These are phyloP conservation scores for Benthosema pterotum DNA, from an alignment of 2,797 vertebrate species.

Conservation along the genomic window DNA sequence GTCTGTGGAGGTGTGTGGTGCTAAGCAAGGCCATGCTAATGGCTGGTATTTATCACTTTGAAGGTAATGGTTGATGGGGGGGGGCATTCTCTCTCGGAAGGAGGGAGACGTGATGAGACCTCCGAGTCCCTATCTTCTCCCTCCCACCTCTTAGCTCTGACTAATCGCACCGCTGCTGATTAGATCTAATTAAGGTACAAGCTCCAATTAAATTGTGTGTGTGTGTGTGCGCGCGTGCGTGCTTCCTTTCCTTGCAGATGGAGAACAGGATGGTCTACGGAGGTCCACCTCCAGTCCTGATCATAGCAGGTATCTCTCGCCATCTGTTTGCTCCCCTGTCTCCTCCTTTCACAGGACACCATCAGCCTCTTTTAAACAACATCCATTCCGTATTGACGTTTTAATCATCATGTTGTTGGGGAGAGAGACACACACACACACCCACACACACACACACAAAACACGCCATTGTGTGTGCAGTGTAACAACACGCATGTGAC, in stretches of 20 bases:
- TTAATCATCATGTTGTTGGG: neutral
- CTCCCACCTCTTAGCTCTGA: conserved; percentile 8
- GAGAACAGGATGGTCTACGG: conserved; percentile 72
- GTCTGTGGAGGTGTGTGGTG: conserved; percentile 30
- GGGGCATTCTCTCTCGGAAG: conserved; percentile 16
- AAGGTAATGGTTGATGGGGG: conserved; percentile 25
- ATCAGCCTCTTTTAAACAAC: neutral
- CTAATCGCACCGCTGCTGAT: conserved; percentile 33
- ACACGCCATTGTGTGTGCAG: too few species aligned
- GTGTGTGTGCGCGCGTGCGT: conserved; percentile 20
- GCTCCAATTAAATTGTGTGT: conserved; percentile 5
- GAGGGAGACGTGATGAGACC: neutral
- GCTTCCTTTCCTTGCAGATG: conserved; percentile 58
- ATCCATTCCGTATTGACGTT: neutral
- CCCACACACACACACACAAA: neutral
- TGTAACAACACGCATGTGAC: too few species aligned
- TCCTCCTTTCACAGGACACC: neutral
- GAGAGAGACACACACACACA: neutral
- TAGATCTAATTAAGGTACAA: conserved; percentile 40
- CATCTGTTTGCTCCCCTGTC: conserved; percentile 1
- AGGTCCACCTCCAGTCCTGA: conserved; percentile 81
- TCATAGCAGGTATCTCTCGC: conserved; percentile 73
- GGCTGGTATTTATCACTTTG: conserved; percentile 54
- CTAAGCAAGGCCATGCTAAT: conserved; percentile 42
- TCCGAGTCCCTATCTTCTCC: neutral